Conservation (phyloP, 2,888 invertebrate genomes). For the Deilephila elpenor region DNA sequence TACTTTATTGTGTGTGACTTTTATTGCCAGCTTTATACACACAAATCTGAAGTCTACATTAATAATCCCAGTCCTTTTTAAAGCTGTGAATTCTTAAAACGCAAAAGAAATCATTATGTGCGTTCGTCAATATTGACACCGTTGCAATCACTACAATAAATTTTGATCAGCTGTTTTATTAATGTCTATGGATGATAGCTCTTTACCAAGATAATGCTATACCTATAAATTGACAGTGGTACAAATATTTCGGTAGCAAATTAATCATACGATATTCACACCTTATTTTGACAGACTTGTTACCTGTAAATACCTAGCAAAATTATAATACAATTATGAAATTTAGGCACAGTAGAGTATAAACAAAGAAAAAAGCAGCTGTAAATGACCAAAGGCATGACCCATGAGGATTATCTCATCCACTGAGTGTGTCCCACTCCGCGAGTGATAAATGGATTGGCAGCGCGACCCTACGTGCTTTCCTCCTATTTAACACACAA, state of each 20-base stretch:
- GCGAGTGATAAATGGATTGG: constrained; percentile 54
- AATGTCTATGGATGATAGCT: too few relatives aligned
- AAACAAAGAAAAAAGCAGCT: constrained; percentile 23
- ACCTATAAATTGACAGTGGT: too few relatives aligned
- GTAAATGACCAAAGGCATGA: constrained; percentile 39
- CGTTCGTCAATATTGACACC: too few relatives aligned
- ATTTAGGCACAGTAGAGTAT: background rate
- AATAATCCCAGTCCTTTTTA: background rate
- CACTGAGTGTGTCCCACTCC: constrained; percentile 32
- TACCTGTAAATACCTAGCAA: too few relatives aligned
- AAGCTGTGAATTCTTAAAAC: too few relatives aligned
- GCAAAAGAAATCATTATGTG: too few relatives aligned
- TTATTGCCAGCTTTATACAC: background rate
- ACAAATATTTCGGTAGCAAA: too few relatives aligned
- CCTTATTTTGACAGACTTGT: background rate
- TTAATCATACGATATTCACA: background rate
- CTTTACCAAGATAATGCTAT: too few relatives aligned
- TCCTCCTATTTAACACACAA: constrained; percentile 24
- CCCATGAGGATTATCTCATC: constrained; percentile 47
- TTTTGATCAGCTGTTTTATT: too few relatives aligned
- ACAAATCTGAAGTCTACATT: background rate
- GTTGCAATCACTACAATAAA: too few relatives aligned
- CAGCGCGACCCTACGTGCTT: constrained; percentile 39
- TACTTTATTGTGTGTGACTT: background rate
- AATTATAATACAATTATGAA: background rate